phyloP scores from a whole-genome alignment of 2,113 vertebrate genomes.

The Alaudala cheleensis region DNA sequence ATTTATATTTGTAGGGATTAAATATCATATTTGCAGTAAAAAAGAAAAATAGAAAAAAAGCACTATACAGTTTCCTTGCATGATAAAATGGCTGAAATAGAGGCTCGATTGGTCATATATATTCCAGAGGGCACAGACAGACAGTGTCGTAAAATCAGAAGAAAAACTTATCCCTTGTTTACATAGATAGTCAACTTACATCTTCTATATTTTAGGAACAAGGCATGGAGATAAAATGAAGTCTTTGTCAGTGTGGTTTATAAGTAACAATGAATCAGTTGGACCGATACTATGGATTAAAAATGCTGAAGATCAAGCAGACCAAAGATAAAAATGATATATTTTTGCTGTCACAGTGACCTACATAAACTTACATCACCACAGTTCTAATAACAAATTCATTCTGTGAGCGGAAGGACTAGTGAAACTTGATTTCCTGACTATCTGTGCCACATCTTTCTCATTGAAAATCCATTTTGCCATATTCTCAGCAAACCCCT shows the following conservation, averaged over 20 bases:
- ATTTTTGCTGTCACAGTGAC: slow-evolving; percentile 42
- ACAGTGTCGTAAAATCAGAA: not conserved
- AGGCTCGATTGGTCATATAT: not conserved
- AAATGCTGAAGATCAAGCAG: slow-evolving; percentile 8
- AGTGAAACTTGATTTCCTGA: not conserved
- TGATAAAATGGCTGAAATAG: not conserved
- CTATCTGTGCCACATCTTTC: not conserved
- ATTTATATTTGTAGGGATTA: not conserved
- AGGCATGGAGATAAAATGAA: not conserved
- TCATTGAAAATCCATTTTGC: not conserved
- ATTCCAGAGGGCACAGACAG: not conserved
- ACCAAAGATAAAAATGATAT: slow-evolving; percentile 15
- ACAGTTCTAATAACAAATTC: not conserved
- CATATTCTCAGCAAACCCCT: not conserved
- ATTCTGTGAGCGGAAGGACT: not conserved
- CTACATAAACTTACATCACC: slow-evolving; percentile 19
- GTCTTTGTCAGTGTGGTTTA: not conserved
- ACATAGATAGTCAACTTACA: not conserved
- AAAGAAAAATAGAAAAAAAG: not conserved
- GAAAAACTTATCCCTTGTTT: not conserved
- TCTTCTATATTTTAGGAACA: not conserved
- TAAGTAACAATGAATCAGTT: slow-evolving; percentile 12
- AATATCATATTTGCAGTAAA: not conserved
- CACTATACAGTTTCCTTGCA: not conserved
- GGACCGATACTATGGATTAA: not conserved